phyloP scores from a whole-genome alignment of 1,140 invertebrate species.

The Ooceraea biroi region DNA sequence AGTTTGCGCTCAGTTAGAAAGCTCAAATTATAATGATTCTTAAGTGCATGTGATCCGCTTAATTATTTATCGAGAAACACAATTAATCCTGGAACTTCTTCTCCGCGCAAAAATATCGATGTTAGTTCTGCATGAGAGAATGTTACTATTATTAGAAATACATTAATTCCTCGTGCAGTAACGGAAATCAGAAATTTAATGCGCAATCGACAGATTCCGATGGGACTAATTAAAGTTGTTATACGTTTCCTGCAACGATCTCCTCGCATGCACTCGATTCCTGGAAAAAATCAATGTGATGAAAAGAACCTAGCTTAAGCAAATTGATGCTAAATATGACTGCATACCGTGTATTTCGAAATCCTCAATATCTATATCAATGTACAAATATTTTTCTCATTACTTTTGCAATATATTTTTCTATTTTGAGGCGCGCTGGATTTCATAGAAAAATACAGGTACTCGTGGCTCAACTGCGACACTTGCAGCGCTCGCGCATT shows the following conservation, averaged over 20 bases:
- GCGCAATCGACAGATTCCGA: constrained; percentile 32
- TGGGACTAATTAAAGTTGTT: constrained; percentile 32
- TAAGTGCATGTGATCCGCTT: neutral
- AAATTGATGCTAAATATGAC: no score
- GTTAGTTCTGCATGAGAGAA: neutral
- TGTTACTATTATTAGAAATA: constrained; percentile 42
- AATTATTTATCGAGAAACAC: constrained; percentile 43
- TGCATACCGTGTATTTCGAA: neutral
- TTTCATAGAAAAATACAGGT: neutral
- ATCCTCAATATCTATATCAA: no score
- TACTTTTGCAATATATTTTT: constrained; percentile 9
- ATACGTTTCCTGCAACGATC: constrained; percentile 28
- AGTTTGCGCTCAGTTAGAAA: neutral
- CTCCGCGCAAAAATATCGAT: neutral
- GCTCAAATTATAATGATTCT: constrained; percentile 15
- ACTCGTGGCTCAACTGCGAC: neutral
- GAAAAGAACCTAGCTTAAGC: constrained; percentile 11
- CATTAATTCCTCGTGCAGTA: constrained; percentile 28
- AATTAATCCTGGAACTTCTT: constrained; percentile 12
- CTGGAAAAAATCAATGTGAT: constrained; percentile 23
- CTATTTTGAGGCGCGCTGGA: neutral
- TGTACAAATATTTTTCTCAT: neutral
- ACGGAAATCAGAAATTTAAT: constrained; percentile 45
- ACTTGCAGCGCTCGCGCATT: neutral
- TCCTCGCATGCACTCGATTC: constrained; percentile 18